Evolutionary conservation across 2,113 vertebrate species (phyloP), one percentile per base, ranked within the genome.

Genomic region (Varanus komodoensis): DNA sequence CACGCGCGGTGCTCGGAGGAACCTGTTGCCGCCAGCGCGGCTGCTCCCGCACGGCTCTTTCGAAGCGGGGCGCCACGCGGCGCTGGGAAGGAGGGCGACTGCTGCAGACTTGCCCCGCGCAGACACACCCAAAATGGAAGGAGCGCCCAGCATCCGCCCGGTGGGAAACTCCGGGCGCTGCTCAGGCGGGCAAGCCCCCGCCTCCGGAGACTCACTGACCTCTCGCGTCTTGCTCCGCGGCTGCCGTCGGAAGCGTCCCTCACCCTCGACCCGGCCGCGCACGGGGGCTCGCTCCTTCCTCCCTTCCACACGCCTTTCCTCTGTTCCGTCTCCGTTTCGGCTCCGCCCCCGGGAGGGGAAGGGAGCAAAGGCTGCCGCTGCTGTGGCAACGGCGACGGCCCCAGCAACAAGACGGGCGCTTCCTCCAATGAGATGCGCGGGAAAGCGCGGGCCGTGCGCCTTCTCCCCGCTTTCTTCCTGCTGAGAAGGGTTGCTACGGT

Each of bases 321-420:
- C 12, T 21, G 6, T 2, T 27, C 0, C 0, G 4, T n/a, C 34
- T 73, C 1, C 11, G 0, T 2, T 32, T 25, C 52, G 38, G 2
- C 12, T 19, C 48, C 48, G 54, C 89, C n/a, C 8, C n/a, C 0
- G 34, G 23, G 57, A 17, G 27, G 3, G 1, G 7, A 17, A 3
- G 8, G 38, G 29, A 54, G 84, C 27, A 44, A 0, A 54, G 73
- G 68, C 32, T 11, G 14, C 38, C 25, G 38, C 11, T 1, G 32
- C 25, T 14, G 38, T 17, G 50, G 83, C 8, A 71, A 84, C 61
- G 57, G 61, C 82, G 61, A 71, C 84, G 84, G 84, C 84, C 84
- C 32, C 84, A 34, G 84, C 84, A 87, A 87, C 86, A 87, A 48
- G 71, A 44, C 38, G 38, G 38, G 54, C 17, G 6, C 23, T 52